phyloP scores from a whole-genome alignment of 2,888 invertebrate genomes.

The Strigamia transsilvanica region DNA sequence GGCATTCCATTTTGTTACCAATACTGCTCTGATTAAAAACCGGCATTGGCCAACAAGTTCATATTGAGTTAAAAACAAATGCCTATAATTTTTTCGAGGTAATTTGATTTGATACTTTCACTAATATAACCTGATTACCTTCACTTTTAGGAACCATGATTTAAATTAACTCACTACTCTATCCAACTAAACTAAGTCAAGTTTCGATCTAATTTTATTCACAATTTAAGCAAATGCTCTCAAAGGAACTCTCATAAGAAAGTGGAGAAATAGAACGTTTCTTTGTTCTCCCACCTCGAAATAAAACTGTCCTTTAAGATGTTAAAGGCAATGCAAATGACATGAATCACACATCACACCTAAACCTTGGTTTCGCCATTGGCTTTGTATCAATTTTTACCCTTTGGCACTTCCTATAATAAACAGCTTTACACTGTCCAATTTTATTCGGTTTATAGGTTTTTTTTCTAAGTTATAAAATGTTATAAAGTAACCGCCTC shows the following conservation, averaged over 20 bases:
- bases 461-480: not conserved
- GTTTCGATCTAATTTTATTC: not conserved
- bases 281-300: not conserved
- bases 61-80: not conserved
- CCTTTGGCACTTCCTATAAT: conserved; percentile 7
- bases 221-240: not conserved
- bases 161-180: too few species aligned
- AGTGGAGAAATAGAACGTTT: not conserved
- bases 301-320: not conserved
- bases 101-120: not conserved
- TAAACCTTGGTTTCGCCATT: conserved; percentile 15
- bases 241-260: not conserved
- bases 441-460: not conserved
- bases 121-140: conserved; percentile 25
- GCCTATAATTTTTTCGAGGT: conserved; percentile 31
- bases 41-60: not conserved
- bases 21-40: conserved; percentile 13
- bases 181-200: too few species aligned
- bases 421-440: not conserved
- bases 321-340: conserved; percentile 9
- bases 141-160: not conserved
- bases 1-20: not conserved
- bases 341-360: not conserved
- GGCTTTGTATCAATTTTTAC: not conserved
- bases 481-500: not conserved